Percentiles rank a stretch among this genome's conserved stretches.
These are phyloP conservation scores for Osmerus mordax DNA, from an alignment of 2,113 vertebrate genomes.

Conservation along the genomic window DNA sequence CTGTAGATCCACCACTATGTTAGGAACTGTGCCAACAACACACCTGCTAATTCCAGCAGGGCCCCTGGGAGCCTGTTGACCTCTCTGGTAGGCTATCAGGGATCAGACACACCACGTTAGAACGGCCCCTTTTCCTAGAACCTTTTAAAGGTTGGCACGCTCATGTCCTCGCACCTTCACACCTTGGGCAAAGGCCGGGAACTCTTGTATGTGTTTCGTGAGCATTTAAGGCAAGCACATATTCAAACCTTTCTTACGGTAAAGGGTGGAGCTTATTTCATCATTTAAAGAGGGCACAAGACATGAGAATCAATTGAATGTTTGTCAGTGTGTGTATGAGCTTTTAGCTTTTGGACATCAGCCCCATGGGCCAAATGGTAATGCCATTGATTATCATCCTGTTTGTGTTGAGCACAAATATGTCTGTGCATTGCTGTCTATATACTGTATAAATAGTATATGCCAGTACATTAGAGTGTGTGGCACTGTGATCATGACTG, in stretches of 20 bases:
- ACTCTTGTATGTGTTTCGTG: slow-evolving; percentile 36
- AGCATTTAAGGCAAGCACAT: slow-evolving; percentile 33
- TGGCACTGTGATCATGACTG: too few relatives aligned
- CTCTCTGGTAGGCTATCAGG: slow-evolving; percentile 20
- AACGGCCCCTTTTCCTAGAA: slow-evolving; percentile 36
- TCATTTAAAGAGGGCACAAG: background rate
- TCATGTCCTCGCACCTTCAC: slow-evolving; percentile 32
- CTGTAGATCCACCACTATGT: slow-evolving; percentile 37
- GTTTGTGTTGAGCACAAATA: too few relatives aligned
- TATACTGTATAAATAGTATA: too few relatives aligned
- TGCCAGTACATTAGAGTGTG: too few relatives aligned
- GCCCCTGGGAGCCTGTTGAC: slow-evolving; percentile 17
- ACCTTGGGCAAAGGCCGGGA: slow-evolving; percentile 18
- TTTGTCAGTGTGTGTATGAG: slow-evolving; percentile 8
- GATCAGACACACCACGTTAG: slow-evolving; percentile 21
- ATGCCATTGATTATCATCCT: too few relatives aligned
- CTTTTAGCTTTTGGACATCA: slow-evolving; percentile 1
- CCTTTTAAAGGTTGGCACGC: slow-evolving; percentile 24
- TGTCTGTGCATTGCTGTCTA: too few relatives aligned
- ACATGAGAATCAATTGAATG: background rate
- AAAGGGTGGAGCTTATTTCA: too few relatives aligned
- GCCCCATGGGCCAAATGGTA: too few relatives aligned
- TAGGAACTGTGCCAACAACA: slow-evolving; percentile 36
- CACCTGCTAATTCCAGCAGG: slow-evolving; percentile 44
- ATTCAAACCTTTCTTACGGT: too few relatives aligned